Conservation (phyloP, 2,888 invertebrate genomes). For the Drosophila subquinaria region DNA sequence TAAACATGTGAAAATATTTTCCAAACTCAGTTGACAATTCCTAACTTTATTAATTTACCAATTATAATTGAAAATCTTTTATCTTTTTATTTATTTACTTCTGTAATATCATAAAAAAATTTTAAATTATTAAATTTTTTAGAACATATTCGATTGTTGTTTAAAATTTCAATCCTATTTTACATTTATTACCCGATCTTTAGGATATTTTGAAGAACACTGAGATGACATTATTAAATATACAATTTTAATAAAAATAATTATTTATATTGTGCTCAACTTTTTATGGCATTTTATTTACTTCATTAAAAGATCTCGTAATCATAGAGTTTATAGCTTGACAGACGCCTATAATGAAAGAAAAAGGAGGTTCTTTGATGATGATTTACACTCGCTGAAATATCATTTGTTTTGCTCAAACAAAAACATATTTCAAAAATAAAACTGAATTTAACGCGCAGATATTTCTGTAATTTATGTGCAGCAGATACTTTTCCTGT, state of each 20-base stretch:
- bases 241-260: neutral
- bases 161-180: too few relatives aligned
- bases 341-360: neutral
- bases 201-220: neutral
- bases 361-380: constrained; percentile 4
- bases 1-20: neutral
- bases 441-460: constrained; percentile 3
- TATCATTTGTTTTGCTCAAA: constrained; percentile 32
- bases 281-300: neutral
- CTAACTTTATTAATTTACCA: neutral
- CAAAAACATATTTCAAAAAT: constrained; percentile 8
- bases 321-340: constrained; percentile 8
- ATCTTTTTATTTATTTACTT: too few relatives aligned
- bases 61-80: too few relatives aligned
- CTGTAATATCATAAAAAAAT: too few relatives aligned
- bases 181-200: neutral
- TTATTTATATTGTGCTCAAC: neutral
- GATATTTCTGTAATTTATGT: constrained; percentile 36
- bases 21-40: neutral
- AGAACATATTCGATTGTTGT: too few relatives aligned
- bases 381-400: constrained; percentile 16
- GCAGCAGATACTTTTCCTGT: constrained; percentile 46
- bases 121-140: too few relatives aligned
- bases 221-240: neutral
- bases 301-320: neutral